phyloP scores from a whole-genome alignment of 2,888 invertebrate species.

The Rhagophthalmus giganteus region DNA sequence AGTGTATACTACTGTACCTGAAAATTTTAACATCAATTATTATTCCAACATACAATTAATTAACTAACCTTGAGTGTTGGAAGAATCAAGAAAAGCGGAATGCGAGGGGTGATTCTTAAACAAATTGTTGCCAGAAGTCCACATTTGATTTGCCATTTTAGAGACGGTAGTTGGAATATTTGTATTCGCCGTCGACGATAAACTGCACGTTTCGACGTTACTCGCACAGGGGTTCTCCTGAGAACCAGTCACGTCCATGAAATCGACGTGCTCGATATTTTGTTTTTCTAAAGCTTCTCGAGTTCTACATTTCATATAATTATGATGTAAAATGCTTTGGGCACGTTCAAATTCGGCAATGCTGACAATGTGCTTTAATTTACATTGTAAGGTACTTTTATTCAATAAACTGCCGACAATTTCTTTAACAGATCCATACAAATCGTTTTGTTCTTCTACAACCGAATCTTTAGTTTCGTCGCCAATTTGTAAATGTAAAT shows the following conservation, averaged over 20 bases:
- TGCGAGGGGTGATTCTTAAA: too few relatives aligned
- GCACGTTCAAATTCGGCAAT: conserved; percentile 58
- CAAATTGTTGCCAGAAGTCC: too few relatives aligned
- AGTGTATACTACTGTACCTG: too few relatives aligned
- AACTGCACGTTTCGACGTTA: too few relatives aligned
- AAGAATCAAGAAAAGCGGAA: too few relatives aligned
- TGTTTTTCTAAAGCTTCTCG: conserved; percentile 50
- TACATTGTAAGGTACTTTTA: conserved; percentile 56
- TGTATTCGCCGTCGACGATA: too few relatives aligned
- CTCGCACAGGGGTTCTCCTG: too few relatives aligned
- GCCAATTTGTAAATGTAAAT: conserved; percentile 33
- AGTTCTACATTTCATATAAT: conserved; percentile 49
- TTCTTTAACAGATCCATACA: conserved; percentile 44
- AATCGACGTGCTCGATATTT: conserved; percentile 12
- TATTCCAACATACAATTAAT: neutral
- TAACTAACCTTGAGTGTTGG: too few relatives aligned
- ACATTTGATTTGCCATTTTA: too few relatives aligned
- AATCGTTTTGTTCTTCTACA: conserved; percentile 28
- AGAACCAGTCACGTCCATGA: neutral
- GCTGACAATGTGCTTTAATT: conserved; percentile 54
- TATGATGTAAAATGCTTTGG: conserved; percentile 55
- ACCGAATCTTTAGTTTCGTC: conserved; percentile 13
- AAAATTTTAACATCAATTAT: too few relatives aligned
- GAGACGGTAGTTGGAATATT: too few relatives aligned
- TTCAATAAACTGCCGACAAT: conserved; percentile 55